phyloP scores from a whole-genome alignment of 2,888 invertebrate genomes.

The Mimachlamys varia region DNA sequence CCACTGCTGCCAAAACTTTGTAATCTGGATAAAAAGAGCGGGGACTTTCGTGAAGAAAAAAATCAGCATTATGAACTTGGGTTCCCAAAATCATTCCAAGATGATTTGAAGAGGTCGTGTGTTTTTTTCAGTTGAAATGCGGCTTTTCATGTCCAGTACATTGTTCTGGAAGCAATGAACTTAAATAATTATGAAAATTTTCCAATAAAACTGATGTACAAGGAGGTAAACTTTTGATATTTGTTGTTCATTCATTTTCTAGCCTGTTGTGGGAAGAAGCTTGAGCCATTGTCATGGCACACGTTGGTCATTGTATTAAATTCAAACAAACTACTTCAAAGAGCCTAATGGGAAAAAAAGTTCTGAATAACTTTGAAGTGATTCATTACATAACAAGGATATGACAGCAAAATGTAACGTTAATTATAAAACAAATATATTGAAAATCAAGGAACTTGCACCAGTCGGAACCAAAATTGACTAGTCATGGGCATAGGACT shows the following conservation, averaged over 20 bases:
- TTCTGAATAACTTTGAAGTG: too few species aligned
- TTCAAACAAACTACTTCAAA: too few species aligned
- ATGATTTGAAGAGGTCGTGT: neutral
- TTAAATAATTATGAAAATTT: neutral
- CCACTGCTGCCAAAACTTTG: constrained; percentile 20
- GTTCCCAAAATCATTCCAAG: constrained; percentile 3
- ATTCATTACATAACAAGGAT: too few species aligned
- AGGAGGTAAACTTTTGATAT: neutral
- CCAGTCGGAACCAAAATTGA: too few species aligned
- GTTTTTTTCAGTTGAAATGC: neutral
- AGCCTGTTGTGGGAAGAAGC: too few species aligned
- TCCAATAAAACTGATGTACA: constrained; percentile 15
- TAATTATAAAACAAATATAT: too few species aligned
- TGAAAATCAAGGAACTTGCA: too few species aligned
- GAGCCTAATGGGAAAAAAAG: too few species aligned
- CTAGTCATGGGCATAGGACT: too few species aligned
- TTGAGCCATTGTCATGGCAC: too few species aligned
- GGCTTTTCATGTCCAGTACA: neutral
- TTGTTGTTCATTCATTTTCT: neutral
- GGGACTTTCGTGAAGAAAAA: neutral
- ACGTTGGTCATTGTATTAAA: too few species aligned
- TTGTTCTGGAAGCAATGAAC: constrained; percentile 20
- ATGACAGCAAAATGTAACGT: too few species aligned
- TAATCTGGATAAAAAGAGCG: neutral
- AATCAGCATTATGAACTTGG: neutral